Evolutionary conservation across 2,888 invertebrate genomes (phyloP), one percentile per base, ranked within the genome.

Genomic region (Nebria salina): DNA sequence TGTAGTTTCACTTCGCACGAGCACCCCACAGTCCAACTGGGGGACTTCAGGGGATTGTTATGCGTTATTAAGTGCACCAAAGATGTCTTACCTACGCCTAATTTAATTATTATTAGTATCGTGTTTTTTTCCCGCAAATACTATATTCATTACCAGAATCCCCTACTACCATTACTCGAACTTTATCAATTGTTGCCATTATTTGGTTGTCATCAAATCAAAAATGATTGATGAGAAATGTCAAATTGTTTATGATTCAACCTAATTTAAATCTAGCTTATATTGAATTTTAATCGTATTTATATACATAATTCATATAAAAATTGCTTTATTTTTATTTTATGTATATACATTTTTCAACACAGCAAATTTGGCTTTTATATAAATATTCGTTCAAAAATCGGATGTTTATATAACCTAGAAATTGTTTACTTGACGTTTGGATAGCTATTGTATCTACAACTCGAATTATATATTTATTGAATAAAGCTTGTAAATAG

Each of bases 61-160:
- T 97, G 95, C 77, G 97, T 95, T 84, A 98, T 95, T 82, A 98
- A 89, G 89, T 98, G 96, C 0, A 97, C 96, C 73, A 99, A 91
- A 0, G 98, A 98, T 4, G 98, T 97, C 91, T 99, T 99, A 25
- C 99, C 99, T 83, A 99, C 98, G 83, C 98, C 98, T 94, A 89
- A 20, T 20, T 20, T 20, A 20, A 20, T 20, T 20, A 20, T 20
- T 20, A 20, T 20, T 20, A 20, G 20, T 20, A 20, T 20, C 1
- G 20, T 20, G 0, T 20, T 20, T 20, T 20, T 20, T 20, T 20
- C 20, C 20, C 20, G 20, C 20, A 20, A 20, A 34, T 41, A 20
- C 15, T 43, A 64, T 70, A 54, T 15, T 72, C 70, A 86, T 89
- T 91, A 95, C 95, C 96, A 83, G 96, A 96, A 91, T 98, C 98